phyloP scores from a whole-genome alignment of 2,113 vertebrate genomes.

The Catharus bicknelli region DNA sequence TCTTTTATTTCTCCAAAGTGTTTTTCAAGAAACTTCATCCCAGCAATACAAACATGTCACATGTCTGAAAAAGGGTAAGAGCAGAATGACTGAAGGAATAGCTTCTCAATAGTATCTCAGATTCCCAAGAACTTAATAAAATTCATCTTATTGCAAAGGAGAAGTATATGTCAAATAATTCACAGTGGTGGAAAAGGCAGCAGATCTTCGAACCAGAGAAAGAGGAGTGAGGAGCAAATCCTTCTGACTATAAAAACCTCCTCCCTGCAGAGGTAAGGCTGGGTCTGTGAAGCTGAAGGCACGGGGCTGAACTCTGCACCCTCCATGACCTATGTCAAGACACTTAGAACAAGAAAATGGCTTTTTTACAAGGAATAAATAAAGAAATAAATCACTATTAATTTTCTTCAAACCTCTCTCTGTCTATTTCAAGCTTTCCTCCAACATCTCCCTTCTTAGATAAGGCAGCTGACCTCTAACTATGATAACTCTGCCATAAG shows the following conservation, averaged over 20 bases:
- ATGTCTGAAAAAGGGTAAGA: not conserved
- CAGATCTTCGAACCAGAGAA: not conserved
- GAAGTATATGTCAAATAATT: not conserved
- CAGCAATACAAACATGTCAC: not conserved
- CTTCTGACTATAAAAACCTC: fast-evolving
- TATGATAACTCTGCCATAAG: not conserved
- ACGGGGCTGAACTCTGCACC: not conserved
- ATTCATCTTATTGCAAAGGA: not conserved
- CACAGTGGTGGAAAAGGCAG: not conserved
- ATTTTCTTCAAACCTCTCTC: not conserved
- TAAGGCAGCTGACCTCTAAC: not conserved
- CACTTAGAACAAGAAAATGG: not conserved
- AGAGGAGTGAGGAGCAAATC: not conserved
- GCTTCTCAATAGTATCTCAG: not conserved
- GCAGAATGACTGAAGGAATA: not conserved
- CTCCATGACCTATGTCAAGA: not conserved
- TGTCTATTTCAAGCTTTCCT: not conserved
- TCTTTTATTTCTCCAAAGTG: not conserved
- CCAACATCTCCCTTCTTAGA: not conserved
- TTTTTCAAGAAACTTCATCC: not conserved
- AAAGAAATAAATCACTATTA: not conserved
- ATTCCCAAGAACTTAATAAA: not conserved
- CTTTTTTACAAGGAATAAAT: not conserved
- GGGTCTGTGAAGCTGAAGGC: not conserved
- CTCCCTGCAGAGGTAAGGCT: not conserved